Base-by-base conservation (phyloP, 1,140 invertebrate species). In the Tetramorium alpestre region DNA sequence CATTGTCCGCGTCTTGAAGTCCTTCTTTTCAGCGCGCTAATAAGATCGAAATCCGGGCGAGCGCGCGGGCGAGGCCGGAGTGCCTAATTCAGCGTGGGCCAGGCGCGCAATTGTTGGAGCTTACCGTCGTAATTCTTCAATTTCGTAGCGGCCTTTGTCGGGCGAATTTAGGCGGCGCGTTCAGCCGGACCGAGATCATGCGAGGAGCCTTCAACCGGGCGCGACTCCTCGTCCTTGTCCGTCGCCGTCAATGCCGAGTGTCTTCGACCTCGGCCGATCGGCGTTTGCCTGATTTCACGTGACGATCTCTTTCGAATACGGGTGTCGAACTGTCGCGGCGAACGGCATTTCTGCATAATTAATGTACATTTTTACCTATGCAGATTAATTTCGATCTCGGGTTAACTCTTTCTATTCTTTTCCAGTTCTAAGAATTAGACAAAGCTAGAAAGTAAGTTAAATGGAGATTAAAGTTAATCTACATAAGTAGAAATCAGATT, bases 61-160 rank as follows among this genome's bases (percentile, higher is more conserved):
- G 60, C n/a, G 64, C n/a, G 64, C 28, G n/a, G 28, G 28, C 41
- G 18, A 51, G 77, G 16, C 44, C 28, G 33, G 25, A n/a, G 41
- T 44, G 49, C 7, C 81, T 33, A 86, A 86, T 89, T 78, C 54
- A 87, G 62, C 85, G 70, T 65, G 64, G 54, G 80, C 60, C 88
- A 60, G 60, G 38, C 77, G 49, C 28, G 49, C 88, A 87, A 89
- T 84, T 84, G 88, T 78, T 67, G 28, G 73, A 84, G 64, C 49
- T 75, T 56, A 64, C 33, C 28, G 75, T 85, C 87, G 73, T 85
- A 89, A 90, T 87, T 89, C 64, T 76, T 87, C 70, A 62, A 67
- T 62, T 54, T 47, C 64, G 49, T 18, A 10, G n/a, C 41, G 80
- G 60, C 49, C 78, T 75, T 88, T 86, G 87, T 89, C 73, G 87